Conservation (phyloP, 2,888 invertebrate species). For the Lepidonotus clava region DNA sequence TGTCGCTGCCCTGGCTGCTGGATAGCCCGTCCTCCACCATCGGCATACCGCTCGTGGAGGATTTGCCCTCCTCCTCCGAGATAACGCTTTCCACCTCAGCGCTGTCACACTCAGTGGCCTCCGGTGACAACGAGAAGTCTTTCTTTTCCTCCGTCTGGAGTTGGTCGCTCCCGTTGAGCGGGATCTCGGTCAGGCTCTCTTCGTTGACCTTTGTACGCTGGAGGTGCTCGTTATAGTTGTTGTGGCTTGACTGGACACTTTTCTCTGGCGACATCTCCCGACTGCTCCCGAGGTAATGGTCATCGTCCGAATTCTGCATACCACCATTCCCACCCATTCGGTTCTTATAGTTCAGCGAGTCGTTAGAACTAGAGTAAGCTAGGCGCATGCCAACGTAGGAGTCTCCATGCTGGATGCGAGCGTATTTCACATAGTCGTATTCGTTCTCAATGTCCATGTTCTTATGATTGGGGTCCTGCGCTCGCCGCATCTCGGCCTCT, state of each 20-base stretch:
- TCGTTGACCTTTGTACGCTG: slow-evolving; percentile 69
- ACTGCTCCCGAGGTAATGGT: slow-evolving; percentile 58
- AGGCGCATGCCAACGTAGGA: slow-evolving; percentile 89
- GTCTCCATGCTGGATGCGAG: slow-evolving; percentile 83
- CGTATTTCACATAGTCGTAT: slow-evolving; percentile 79
- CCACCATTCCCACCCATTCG: slow-evolving; percentile 64
- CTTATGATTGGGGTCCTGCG: slow-evolving; percentile 1
- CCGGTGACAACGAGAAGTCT: slow-evolving; percentile 94
- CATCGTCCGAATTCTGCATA: slow-evolving; percentile 36
- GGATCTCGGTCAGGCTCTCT: slow-evolving; percentile 78
- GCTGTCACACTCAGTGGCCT: slow-evolving; percentile 95
- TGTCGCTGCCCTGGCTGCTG: slow-evolving; percentile 95
- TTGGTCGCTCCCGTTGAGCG: slow-evolving; percentile 80
- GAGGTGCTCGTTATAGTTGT: slow-evolving; percentile 47
- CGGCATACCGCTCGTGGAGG: slow-evolving; percentile 85
- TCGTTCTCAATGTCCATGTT: slow-evolving; percentile 77
- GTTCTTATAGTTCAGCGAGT: slow-evolving; percentile 68
- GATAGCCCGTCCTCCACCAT: slow-evolving; percentile 96
- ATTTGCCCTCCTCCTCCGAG: slow-evolving; percentile 74
- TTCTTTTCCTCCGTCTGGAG: slow-evolving; percentile 83
- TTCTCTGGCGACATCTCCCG: slow-evolving; percentile 61
- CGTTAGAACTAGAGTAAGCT: slow-evolving; percentile 81
- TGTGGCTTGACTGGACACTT: slow-evolving; percentile 35
- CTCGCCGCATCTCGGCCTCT: neutral
- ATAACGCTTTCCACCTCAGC: slow-evolving; percentile 88